Evolutionary conservation across 2,888 invertebrate species (phyloP), one percentile per base, ranked within the genome.

Genomic region (Archaeoteleia sp.): DNA sequence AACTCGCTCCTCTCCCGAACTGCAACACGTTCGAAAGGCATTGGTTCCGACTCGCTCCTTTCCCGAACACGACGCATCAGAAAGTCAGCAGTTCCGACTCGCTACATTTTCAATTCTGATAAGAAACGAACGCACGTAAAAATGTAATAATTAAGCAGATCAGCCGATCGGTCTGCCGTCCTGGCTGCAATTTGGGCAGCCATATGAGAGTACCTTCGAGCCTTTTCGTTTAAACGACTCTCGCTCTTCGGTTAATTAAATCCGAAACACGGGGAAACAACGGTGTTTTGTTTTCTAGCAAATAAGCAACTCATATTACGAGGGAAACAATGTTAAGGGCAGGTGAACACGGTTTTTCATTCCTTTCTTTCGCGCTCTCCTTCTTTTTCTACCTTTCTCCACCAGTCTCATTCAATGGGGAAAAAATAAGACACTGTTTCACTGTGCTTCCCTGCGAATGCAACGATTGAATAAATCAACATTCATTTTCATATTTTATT

Each of bases 181-280:
- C n/a, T n/a, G n/a, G n/a, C n/a, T n/a, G n/a, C n/a, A n/a, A n/a
- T n/a, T n/a, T 14, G 12, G 15, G 1, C 43, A 29, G 37, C 15
- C 25, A 23, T 37, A 30, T 23, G 37, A 20, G 37, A 55, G 20
- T 34, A 25, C 37, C 40, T 20, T 10, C n/a, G 20, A 20, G 20
- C 3, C 20, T 20, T 48, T 67, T 53, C 37, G 42, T 43, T 57
- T 58, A 39, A 62, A 55, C 29, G 37, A 17, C 40, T 15, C 46
- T 45, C 39, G 51, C 63, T 69, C 66, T 70, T 55, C 49, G 54
- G 70, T 71, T 75, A 75, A 75, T 75, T 75, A 67, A 74, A 75
- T 74, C 71, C 57, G 69, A 70, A 71, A 71, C 53, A 62, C 57
- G 57, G 61, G 55, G 60, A 68, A 74, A 73, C 67, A 73, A 68